Evolutionary conservation across 2,113 vertebrate species (phyloP).

Genomic region (Talpa occidentalis): DNA sequence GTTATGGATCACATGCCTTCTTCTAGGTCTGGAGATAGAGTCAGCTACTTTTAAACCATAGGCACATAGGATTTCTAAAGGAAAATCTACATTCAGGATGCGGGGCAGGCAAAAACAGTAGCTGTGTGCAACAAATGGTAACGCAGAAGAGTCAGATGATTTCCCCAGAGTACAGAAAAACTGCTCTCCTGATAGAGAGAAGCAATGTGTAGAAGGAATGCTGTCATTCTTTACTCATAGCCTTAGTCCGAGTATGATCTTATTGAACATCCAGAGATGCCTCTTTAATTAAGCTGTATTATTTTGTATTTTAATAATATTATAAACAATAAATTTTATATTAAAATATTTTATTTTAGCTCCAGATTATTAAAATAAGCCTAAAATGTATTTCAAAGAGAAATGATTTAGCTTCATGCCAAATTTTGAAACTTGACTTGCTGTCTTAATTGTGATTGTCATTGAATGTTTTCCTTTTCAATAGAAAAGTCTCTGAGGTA

Average conservation of each 20-base stretch:
- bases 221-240: not conserved
- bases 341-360: slow-evolving; percentile 2
- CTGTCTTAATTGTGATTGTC: slow-evolving; percentile 12
- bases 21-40: not conserved
- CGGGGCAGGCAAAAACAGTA: not conserved
- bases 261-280: not conserved
- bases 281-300: not conserved
- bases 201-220: not conserved
- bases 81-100: not conserved
- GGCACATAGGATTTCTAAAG: not conserved
- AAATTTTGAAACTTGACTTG: slow-evolving; percentile 25
- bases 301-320: not conserved
- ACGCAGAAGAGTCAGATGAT: not conserved
- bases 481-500: not conserved
- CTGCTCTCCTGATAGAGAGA: not conserved
- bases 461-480: slow-evolving; percentile 37
- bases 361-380: slow-evolving; percentile 1
- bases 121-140: not conserved
- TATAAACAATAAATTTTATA: not conserved
- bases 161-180: not conserved
- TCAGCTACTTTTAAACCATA: not conserved
- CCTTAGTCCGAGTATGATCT: not conserved
- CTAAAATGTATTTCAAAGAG: not conserved
- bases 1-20: not conserved
- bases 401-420: not conserved